A percentile compares a stretch with the other conserved stretches of the same genome.
phyloP scores from a whole-genome alignment of 2,888 invertebrate species.

The Pachliopta kotzebuea region DNA sequence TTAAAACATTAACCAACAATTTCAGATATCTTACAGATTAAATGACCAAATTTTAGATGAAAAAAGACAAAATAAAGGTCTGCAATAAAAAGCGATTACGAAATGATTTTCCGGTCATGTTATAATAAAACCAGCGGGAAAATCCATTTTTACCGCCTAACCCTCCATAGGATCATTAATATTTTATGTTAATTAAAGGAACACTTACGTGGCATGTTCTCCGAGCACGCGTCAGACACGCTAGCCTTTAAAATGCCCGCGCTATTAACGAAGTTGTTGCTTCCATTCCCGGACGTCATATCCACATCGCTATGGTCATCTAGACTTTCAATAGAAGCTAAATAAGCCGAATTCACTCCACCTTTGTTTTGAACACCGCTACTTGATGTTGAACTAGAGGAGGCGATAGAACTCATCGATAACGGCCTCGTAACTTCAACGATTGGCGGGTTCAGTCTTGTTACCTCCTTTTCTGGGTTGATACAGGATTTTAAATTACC shows the following conservation, averaged over 20 bases:
- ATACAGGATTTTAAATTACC: slow-evolving; percentile 63
- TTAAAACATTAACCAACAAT: too few species aligned
- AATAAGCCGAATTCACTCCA: slow-evolving; percentile 86
- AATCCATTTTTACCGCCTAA: not conserved
- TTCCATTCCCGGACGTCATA: slow-evolving; percentile 72
- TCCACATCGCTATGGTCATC: slow-evolving; percentile 90
- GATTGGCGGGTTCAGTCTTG: slow-evolving; percentile 75
- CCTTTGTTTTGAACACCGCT: slow-evolving; percentile 83
- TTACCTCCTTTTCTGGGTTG: slow-evolving; percentile 64
- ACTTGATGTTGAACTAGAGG: slow-evolving; percentile 84
- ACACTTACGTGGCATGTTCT: slow-evolving; percentile 60
- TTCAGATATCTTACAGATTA: too few species aligned
- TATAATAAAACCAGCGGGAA: not conserved
- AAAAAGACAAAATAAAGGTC: too few species aligned
- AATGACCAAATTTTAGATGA: too few species aligned
- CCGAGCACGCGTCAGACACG: slow-evolving; percentile 57
- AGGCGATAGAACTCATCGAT: slow-evolving; percentile 89
- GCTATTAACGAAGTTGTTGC: slow-evolving; percentile 67
- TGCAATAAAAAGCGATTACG: too few species aligned
- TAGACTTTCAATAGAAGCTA: slow-evolving; percentile 93
- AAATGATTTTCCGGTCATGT: not conserved
- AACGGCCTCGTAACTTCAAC: slow-evolving; percentile 83
- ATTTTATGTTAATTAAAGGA: slow-evolving; percentile 20
- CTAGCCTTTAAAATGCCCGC: slow-evolving; percentile 59
- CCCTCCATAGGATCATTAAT: slow-evolving; percentile 6